Evolutionary conservation across 2,797 vertebrate species (phyloP).

Genomic region (Lepidocolaptes lacrymiger): DNA sequence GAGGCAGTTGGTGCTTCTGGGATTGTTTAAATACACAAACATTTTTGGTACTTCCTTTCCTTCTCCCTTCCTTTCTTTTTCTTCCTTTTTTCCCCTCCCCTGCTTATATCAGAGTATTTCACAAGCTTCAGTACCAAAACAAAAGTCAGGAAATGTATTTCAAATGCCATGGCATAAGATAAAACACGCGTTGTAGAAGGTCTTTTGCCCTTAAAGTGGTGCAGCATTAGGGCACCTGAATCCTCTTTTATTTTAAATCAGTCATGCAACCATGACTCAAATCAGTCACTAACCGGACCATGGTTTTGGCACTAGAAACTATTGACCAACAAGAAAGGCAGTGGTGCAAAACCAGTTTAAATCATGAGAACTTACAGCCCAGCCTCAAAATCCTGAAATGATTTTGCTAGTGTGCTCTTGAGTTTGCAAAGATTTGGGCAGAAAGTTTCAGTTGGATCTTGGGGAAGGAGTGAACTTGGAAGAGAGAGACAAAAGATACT

Average conservation of each 20-base stretch:
- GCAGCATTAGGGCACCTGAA: conserved; percentile 41
- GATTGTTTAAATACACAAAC: background rate
- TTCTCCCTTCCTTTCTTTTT: background rate
- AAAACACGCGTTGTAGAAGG: background rate
- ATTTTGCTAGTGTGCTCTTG: background rate
- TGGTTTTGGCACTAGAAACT: conserved; percentile 13
- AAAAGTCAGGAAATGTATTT: conserved; percentile 38
- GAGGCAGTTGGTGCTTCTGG: background rate
- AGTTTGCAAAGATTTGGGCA: background rate
- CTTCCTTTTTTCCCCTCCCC: accelerated
- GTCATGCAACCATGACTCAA: background rate
- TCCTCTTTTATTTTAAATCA: conserved; percentile 52
- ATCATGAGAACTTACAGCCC: background rate
- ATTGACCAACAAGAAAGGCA: background rate
- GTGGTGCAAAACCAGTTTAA: conserved; percentile 10
- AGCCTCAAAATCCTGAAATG: background rate
- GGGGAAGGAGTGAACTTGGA: background rate
- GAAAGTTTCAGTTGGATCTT: background rate
- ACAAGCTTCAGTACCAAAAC: background rate
- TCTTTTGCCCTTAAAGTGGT: conserved; percentile 25
- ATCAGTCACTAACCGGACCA: background rate
- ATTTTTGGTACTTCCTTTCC: background rate
- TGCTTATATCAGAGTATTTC: background rate
- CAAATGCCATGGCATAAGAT: background rate
- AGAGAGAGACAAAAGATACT: background rate